Base-by-base conservation (phyloP, 2,888 invertebrate genomes). In the Eretmocerus hayati region DNA sequence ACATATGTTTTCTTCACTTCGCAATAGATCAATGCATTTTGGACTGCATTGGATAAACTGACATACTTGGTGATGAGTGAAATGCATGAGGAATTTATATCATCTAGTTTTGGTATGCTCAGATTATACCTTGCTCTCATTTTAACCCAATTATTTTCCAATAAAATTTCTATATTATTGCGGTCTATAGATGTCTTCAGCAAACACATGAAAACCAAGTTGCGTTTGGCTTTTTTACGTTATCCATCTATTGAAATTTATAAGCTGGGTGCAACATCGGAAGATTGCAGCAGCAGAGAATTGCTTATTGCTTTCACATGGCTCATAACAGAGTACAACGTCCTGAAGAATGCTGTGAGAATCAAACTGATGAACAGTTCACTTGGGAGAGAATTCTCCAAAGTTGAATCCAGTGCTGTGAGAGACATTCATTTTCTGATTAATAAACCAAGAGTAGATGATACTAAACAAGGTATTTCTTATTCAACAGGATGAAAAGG, bases 201-300 rank as follows among this genome's bases (percentile, higher is more conserved):
- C 44, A 55, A 57, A 37, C 46, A 62, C n/a, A 53, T 54, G 32
- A 56, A 58, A 13, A 62, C 65, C 1, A 72, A 72, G 60, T 53
- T 67, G 20, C 64, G 62, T 53, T 63, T 73, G 36, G 64, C 67
- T 3, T 61, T 59, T 35, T 54, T 69, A 35, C 62, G 67, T 39
- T 73, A 72, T 46, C 59, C 64, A 18, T 58, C 50, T 13, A 42
- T 66, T n/a, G 61, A 69, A n/a, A 71, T 74, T 54, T 73, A 70
- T 53, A 56, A 60, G 3, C 55, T 69, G 6, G 57, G 64, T 13
- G 47, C 26, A 32, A 56, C 48, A 21, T 55, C 45, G 52, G 57
- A 58, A 42, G 55, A 35, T 36, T 51, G 37, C 35, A 57, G 60
- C 26, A 69, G 59, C 50, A 61, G 67, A 50, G 64, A 66, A 50